Evolutionary conservation across 1,140 invertebrate genomes (phyloP).

Genomic region (Hyposmocoma kahamanoa): DNA sequence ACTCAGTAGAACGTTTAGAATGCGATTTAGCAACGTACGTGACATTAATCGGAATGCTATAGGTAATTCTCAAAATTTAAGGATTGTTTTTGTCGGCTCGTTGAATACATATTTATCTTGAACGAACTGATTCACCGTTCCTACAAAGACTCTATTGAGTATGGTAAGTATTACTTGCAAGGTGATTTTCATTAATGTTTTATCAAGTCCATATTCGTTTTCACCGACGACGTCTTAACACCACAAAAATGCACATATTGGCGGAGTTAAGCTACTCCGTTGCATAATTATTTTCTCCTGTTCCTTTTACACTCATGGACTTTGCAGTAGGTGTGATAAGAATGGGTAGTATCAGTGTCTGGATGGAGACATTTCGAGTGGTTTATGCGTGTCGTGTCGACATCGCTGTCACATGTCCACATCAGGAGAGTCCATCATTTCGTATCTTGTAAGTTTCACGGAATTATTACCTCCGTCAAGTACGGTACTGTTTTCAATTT

Average conservation of each 20-base stretch:
- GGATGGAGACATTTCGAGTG: conserved; percentile 25
- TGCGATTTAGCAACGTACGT: too few relatives aligned
- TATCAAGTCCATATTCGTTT: too few relatives aligned
- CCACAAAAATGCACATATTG: conserved; percentile 15
- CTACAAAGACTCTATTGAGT: too few relatives aligned
- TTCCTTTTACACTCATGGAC: conserved; percentile 10
- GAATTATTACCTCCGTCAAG: neutral
- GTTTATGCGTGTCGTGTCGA: conserved; percentile 15
- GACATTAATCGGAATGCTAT: too few relatives aligned
- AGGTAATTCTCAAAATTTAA: too few relatives aligned
- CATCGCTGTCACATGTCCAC: conserved; percentile 10
- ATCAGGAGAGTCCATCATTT: neutral
- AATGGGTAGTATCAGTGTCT: conserved; percentile 4
- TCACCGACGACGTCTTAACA: conserved; percentile 13
- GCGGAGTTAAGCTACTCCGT: conserved; percentile 11
- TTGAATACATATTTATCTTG: too few relatives aligned
- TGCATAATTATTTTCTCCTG: conserved; percentile 15
- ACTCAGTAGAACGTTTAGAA: too few relatives aligned
- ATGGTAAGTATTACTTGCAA: too few relatives aligned
- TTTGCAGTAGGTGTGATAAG: conserved; percentile 20
- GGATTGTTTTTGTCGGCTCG: too few relatives aligned
- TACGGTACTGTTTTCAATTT: neutral
- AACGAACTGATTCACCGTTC: too few relatives aligned
- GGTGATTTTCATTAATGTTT: too few relatives aligned
- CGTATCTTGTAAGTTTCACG: neutral